These are phyloP conservation scores for Nemotelus nigrinus DNA, from an alignment of 2,888 invertebrate genomes.

Conservation along the genomic window DNA sequence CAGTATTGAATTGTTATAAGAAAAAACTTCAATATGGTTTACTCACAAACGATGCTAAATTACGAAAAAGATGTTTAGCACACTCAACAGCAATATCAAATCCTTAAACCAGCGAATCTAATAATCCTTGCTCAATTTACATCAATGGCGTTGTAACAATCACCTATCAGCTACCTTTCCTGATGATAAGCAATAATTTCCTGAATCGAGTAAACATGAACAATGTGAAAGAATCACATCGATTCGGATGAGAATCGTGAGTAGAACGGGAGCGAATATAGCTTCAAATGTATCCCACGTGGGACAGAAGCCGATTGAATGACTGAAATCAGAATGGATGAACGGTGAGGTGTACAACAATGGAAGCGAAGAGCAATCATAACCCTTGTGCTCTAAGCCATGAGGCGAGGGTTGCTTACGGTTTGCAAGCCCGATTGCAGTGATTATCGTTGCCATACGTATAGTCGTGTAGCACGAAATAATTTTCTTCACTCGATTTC, in stretches of 20 bases:
- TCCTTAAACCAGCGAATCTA: too few species aligned
- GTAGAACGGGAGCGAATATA: neutral
- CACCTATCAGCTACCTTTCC: neutral
- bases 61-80: too few species aligned
- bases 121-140: too few species aligned
- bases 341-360: slow-evolving; percentile 5
- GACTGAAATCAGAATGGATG: neutral
- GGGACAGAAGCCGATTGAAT: neutral
- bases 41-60: too few species aligned
- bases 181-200: slow-evolving; percentile 17
- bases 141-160: neutral
- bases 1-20: too few species aligned
- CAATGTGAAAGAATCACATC: neutral
- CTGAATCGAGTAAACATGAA: slow-evolving; percentile 25
- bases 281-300: neutral
- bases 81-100: too few species aligned
- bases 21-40: too few species aligned
- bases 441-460: slow-evolving; percentile 6
- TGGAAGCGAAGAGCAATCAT: slow-evolving; percentile 28
- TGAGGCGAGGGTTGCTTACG: neutral
- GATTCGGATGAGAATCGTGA: neutral
- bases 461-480: slow-evolving; percentile 3
- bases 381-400: neutral
- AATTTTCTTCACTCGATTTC: slow-evolving; percentile 41
- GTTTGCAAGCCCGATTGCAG: neutral